Evolutionary conservation across 2,888 invertebrate genomes (phyloP).

Genomic region (Magallana nippona): DNA sequence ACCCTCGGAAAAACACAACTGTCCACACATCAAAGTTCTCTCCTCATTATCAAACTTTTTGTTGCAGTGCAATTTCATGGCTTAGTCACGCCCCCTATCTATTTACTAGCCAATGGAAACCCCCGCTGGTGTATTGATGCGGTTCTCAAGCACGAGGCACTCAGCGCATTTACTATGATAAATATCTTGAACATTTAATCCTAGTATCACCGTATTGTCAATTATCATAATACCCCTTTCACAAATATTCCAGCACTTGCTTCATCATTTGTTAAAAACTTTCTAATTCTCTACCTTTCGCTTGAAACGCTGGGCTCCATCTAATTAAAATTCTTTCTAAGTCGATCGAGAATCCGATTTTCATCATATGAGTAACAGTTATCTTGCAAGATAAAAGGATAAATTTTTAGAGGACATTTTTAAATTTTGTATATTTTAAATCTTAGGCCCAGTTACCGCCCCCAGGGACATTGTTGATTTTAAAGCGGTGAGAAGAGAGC

Average conservation of each 20-base stretch:
- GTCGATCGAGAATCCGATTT: background rate
- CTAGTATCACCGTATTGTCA: slow-evolving; percentile 27
- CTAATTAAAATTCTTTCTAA: slow-evolving; percentile 22
- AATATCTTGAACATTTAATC: slow-evolving; percentile 33
- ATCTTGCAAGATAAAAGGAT: slow-evolving; percentile 14
- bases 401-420: slow-evolving; percentile 4
- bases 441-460: background rate
- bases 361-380: slow-evolving; percentile 10
- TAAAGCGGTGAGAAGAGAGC: background rate
- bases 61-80: slow-evolving; percentile 31
- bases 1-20: slow-evolving; percentile 24
- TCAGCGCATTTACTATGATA: slow-evolving; percentile 1
- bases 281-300: background rate
- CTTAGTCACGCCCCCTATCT: slow-evolving; percentile 29
- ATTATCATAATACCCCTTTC: slow-evolving; percentile 27
- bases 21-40: slow-evolving; percentile 33
- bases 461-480: background rate
- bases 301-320: background rate
- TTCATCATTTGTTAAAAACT: slow-evolving; percentile 13
- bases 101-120: slow-evolving; percentile 20
- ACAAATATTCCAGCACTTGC: slow-evolving; percentile 11
- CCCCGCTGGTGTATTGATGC: slow-evolving; percentile 24
- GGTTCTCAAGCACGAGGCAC: slow-evolving; percentile 24
- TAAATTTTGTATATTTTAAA: background rate
- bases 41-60: slow-evolving; percentile 33